phyloP scores from a whole-genome alignment of 1,140 invertebrate species.

The Bombus difficillimus region DNA sequence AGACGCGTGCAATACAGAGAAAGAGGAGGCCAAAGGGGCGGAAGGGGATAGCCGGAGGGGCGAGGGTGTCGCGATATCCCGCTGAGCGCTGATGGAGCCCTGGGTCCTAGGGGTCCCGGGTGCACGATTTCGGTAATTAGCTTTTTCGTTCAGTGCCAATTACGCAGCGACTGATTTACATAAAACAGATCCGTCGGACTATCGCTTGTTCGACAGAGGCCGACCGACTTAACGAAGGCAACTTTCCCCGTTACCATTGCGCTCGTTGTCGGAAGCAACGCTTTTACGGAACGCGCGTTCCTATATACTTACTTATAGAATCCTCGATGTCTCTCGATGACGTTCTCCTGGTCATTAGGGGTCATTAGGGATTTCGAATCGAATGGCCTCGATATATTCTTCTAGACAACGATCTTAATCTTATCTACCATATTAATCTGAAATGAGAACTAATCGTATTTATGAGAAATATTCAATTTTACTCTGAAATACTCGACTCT shows the following conservation, averaged over 20 bases:
- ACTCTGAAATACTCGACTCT: too few species aligned
- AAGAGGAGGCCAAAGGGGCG: constrained; percentile 35
- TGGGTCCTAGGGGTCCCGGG: constrained; percentile 65
- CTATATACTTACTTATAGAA: neutral
- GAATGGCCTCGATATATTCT: neutral
- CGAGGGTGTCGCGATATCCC: constrained; percentile 78
- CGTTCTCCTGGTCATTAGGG: neutral
- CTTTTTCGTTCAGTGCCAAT: constrained; percentile 78
- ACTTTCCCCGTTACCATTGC: constrained; percentile 21
- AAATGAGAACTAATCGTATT: too few species aligned
- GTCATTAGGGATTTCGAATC: neutral
- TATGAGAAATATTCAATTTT: too few species aligned
- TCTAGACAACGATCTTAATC: too few species aligned
- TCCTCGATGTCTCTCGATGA: neutral
- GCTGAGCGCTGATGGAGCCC: constrained; percentile 75
- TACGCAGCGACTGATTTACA: constrained; percentile 79
- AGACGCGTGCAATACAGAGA: constrained; percentile 67
- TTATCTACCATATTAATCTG: too few species aligned
- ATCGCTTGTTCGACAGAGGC: constrained; percentile 37
- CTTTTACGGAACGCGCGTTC: too few species aligned
- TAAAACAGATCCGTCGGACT: constrained; percentile 60
- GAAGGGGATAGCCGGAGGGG: constrained; percentile 40
- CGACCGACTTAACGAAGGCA: constrained; percentile 57
- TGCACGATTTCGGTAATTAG: constrained; percentile 74
- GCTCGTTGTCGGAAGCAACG: too few species aligned